Conservation (phyloP, 2,797 vertebrate genomes). For the Eidolon dupreanum region DNA sequence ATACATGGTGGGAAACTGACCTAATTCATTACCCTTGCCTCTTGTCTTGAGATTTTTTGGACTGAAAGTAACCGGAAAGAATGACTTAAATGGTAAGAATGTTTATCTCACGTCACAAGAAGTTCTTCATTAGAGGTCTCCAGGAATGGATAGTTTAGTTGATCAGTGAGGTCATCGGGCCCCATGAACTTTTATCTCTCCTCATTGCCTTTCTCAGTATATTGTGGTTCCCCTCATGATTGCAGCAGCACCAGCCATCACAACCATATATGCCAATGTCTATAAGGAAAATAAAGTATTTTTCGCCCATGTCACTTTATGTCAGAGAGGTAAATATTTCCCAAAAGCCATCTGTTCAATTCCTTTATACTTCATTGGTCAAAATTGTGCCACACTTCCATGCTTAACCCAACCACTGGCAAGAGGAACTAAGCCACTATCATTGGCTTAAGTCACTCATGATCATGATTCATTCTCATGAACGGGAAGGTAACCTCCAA, state of each 20-base stretch:
- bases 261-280: background rate
- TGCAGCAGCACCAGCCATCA: background rate
- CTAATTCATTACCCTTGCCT: constrained; percentile 44
- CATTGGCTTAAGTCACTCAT: background rate
- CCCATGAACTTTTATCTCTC: background rate
- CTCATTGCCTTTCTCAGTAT: background rate
- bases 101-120: constrained; percentile 1
- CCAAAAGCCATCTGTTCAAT: background rate
- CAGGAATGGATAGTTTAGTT: background rate
- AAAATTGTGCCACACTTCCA: background rate
- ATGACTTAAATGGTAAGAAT: constrained; percentile 28
- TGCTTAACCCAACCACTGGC: background rate
- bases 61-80: constrained; percentile 3
- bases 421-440: background rate
- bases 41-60: constrained; percentile 23
- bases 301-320: background rate
- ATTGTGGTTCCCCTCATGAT: background rate
- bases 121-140: background rate
- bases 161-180: background rate
- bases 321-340: background rate
- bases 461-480: background rate
- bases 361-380: background rate
- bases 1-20: constrained; percentile 13
- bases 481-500: background rate
- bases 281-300: background rate